These are phyloP conservation scores for Dichetophora obliterata DNA, from an alignment of 2,888 invertebrate species.

Conservation along the genomic window DNA sequence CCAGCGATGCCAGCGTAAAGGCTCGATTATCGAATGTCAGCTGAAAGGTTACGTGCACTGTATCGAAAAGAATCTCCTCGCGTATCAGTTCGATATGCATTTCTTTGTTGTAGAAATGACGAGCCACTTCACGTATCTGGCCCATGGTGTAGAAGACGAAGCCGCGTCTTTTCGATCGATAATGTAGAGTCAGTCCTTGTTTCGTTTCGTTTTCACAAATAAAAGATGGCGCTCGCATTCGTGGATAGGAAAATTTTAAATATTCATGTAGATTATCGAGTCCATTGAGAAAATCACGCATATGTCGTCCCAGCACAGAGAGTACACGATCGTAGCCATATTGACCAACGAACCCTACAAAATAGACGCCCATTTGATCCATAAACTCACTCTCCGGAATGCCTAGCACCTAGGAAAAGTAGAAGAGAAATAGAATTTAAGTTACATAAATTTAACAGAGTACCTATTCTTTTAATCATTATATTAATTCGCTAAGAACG, in stretches of 20 bases:
- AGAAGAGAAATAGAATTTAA: background rate
- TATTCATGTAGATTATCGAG: slow-evolving; percentile 98
- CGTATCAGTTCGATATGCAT: slow-evolving; percentile 91
- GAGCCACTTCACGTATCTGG: slow-evolving; percentile 92
- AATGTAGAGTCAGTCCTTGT: slow-evolving; percentile 92
- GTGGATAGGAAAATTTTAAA: slow-evolving; percentile 94
- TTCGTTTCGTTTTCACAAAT: slow-evolving; percentile 96
- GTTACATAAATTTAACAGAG: too few species aligned
- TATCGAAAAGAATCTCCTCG: slow-evolving; percentile 89
- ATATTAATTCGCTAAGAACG: too few species aligned
- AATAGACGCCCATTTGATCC: slow-evolving; percentile 94
- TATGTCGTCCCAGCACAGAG: slow-evolving; percentile 90
- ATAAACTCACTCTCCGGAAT: slow-evolving; percentile 91
- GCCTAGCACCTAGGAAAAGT: slow-evolving; percentile 79
- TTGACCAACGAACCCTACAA: slow-evolving; percentile 93
- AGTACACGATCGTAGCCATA: slow-evolving; percentile 95
- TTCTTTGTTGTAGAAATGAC: slow-evolving; percentile 95
- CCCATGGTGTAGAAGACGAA: slow-evolving; percentile 98
- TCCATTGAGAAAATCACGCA: slow-evolving; percentile 95
- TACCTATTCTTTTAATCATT: too few species aligned
- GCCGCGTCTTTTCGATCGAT: slow-evolving; percentile 91
- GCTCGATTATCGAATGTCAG: slow-evolving; percentile 95
- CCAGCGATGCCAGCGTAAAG: slow-evolving; percentile 84
- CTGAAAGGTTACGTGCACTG: slow-evolving; percentile 94
- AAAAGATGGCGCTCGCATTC: slow-evolving; percentile 92